These are phyloP conservation scores for Macroramphosus scolopax DNA, from an alignment of 2,797 vertebrate species.

Conservation along the genomic window DNA sequence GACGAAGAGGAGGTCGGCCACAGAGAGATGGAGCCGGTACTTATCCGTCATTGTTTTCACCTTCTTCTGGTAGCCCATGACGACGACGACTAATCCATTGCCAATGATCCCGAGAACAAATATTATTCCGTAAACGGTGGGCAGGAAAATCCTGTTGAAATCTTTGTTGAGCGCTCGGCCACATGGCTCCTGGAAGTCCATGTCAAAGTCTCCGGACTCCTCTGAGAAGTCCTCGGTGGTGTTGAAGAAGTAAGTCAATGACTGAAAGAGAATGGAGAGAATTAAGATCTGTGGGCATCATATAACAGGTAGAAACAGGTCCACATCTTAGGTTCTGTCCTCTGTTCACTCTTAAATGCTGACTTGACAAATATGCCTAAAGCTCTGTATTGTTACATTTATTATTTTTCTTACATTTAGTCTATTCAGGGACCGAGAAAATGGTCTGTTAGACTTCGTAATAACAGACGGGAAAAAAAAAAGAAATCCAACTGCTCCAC, in stretches of 20 bases:
- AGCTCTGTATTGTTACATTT: too few relatives aligned
- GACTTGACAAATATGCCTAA: too few relatives aligned
- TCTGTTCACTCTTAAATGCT: too few relatives aligned
- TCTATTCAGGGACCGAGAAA: too few relatives aligned
- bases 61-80: conserved; percentile 97
- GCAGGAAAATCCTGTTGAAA: conserved; percentile 91
- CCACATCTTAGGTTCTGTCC: too few relatives aligned
- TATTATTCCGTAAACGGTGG: conserved; percentile 90
- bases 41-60: conserved; percentile 95
- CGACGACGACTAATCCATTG: conserved; percentile 91
- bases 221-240: conserved; percentile 76
- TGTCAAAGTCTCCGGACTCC: conserved; percentile 78
- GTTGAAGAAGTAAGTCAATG: conserved; percentile 29
- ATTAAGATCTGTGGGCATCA: too few relatives aligned
- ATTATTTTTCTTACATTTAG: too few relatives aligned
- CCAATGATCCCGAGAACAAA: conserved; percentile 91
- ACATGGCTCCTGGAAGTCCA: conserved; percentile 72
- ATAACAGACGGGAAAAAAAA: too few relatives aligned
- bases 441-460: too few relatives aligned
- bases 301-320: too few relatives aligned
- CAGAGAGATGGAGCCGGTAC: conserved; percentile 93
- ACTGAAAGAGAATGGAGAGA: too few relatives aligned
- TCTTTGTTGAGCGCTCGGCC: conserved; percentile 66
- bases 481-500: too few relatives aligned
- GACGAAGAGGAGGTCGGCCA: conserved; percentile 94